phyloP scores from a whole-genome alignment of 1,140 invertebrate species.

The Lordiphosa collinella region DNA sequence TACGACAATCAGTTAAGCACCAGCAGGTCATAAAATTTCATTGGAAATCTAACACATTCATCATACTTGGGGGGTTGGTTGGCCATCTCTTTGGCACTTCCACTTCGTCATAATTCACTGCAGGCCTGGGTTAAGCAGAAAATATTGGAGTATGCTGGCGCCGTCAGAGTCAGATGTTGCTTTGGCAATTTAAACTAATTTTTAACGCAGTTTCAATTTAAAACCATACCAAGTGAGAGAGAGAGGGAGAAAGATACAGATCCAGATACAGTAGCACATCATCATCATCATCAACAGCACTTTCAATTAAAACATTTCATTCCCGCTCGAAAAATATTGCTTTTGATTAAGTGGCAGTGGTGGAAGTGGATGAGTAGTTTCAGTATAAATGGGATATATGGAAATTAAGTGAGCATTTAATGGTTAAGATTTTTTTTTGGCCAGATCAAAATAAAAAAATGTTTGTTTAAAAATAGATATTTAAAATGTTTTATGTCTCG shows the following conservation, averaged over 20 bases:
- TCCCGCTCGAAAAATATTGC: conserved; percentile 52
- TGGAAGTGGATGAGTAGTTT: conserved; percentile 18
- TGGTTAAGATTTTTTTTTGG: too few relatives aligned
- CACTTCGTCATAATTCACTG: conserved; percentile 48
- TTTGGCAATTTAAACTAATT: conserved; percentile 62
- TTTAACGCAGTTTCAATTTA: conserved; percentile 66
- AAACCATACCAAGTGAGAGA: conserved; percentile 21
- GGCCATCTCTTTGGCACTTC: conserved; percentile 6
- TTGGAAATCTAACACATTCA: conserved; percentile 76
- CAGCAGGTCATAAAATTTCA: conserved; percentile 53
- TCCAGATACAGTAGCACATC: conserved; percentile 15
- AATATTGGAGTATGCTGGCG: conserved; percentile 43
- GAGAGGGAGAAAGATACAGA: not conserved
- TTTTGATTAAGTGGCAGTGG: conserved; percentile 57
- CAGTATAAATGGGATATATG: not conserved
- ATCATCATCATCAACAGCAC: conserved; percentile 50
- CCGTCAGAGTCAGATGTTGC: conserved; percentile 10
- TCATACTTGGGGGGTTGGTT: conserved; percentile 25
- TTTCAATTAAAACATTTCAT: conserved; percentile 73
- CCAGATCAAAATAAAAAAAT: too few relatives aligned
- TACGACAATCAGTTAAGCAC: not conserved
- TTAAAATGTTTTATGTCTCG: too few relatives aligned
- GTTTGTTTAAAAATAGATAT: too few relatives aligned
- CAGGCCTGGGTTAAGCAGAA: conserved; percentile 3
- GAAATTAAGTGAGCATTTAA: too few relatives aligned